Conservation (phyloP, 2,888 invertebrate genomes). For the Acleris cristana region DNA sequence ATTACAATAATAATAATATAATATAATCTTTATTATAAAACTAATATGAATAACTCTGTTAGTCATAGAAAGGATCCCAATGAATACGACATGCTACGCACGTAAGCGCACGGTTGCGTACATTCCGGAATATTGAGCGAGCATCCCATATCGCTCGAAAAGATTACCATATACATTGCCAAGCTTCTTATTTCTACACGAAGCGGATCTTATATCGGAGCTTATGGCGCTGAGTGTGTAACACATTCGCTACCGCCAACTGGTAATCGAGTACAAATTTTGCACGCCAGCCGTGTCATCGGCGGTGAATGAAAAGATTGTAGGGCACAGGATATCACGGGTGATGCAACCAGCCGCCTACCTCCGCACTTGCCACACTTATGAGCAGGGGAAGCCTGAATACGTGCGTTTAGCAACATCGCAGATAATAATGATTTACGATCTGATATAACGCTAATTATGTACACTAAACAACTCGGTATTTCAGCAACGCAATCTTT, state of each 20-base stretch:
- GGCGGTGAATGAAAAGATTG: constrained; percentile 5
- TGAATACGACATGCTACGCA: constrained; percentile 14
- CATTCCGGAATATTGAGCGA: constrained; percentile 27
- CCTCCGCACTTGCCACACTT: constrained; percentile 53
- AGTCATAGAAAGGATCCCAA: constrained; percentile 7
- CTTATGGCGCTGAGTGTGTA: too few species aligned
- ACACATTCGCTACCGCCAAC: too few species aligned
- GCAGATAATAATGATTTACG: constrained; percentile 55
- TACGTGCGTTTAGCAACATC: constrained; percentile 48
- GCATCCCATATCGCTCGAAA: constrained; percentile 23
- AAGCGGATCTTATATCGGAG: too few species aligned
- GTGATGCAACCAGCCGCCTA: constrained; percentile 51
- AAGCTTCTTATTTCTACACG: too few species aligned
- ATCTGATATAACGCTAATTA: constrained; percentile 49
- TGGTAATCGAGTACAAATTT: too few species aligned
- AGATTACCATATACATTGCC: constrained; percentile 9
- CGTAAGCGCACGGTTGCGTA: constrained; percentile 17
- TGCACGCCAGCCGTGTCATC: too few species aligned
- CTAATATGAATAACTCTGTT: constrained; percentile 5
- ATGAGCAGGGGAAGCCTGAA: constrained; percentile 50
- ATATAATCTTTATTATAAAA: too few species aligned
- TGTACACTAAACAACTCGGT: constrained; percentile 19
- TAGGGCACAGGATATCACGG: constrained; percentile 50
- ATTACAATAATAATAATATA: too few species aligned
- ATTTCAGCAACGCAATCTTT: constrained; percentile 23